Conservation (phyloP, 2,888 invertebrate species). For the Trilocha varians region DNA sequence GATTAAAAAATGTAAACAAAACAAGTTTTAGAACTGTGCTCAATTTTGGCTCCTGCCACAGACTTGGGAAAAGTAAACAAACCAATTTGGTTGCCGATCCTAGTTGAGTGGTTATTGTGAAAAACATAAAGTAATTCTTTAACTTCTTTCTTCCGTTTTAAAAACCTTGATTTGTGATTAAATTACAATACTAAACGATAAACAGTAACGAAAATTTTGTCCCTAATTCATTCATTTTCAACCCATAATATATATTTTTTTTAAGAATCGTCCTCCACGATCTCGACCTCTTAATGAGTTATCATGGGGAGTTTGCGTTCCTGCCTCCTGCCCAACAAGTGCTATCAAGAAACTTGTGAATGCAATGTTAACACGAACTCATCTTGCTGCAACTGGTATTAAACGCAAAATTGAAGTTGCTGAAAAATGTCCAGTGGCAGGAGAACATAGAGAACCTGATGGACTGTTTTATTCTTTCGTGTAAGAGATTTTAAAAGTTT, state of each 20-base stretch:
- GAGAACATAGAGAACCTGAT: conserved; percentile 31
- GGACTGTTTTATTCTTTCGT: conserved; percentile 40
- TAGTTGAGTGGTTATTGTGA: too few species aligned
- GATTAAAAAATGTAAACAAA: too few species aligned
- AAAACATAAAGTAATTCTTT: too few species aligned
- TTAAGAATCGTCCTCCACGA: conserved; percentile 38
- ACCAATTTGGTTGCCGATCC: too few species aligned
- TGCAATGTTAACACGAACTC: conserved; percentile 47
- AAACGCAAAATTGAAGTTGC: conserved; percentile 34
- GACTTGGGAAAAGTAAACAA: too few species aligned
- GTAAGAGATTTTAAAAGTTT: conserved; percentile 29
- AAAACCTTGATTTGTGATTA: too few species aligned
- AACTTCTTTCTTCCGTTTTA: background rate
- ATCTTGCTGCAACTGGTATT: conserved; percentile 50
- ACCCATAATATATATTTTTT: background rate
- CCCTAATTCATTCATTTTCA: background rate
- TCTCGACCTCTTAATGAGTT: conserved; percentile 49
- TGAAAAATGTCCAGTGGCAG: conserved; percentile 40
- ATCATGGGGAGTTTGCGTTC: conserved; percentile 73
- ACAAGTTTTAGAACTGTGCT: too few species aligned
- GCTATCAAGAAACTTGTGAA: conserved; percentile 42
- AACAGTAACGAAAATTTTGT: too few species aligned
- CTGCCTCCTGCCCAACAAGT: conserved; percentile 48
- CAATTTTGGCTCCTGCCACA: too few species aligned
- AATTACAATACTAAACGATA: too few species aligned